phyloP scores from a whole-genome alignment of 2,797 vertebrate genomes.

The Tarsius wallacei region DNA sequence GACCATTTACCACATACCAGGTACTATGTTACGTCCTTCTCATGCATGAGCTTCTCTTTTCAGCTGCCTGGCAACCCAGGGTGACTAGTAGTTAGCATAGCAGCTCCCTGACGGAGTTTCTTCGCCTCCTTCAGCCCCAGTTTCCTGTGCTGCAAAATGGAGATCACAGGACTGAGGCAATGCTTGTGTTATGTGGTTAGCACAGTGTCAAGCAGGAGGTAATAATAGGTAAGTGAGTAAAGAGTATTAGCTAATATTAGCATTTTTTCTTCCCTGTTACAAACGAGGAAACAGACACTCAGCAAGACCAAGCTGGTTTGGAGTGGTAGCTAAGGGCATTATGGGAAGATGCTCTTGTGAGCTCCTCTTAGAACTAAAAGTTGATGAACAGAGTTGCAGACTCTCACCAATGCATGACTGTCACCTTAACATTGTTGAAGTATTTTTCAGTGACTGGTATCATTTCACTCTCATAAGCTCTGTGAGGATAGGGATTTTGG shows the following conservation, averaged over 20 bases:
- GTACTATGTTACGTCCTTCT: not conserved
- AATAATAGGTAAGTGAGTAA: not conserved
- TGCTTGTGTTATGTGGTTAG: not conserved
- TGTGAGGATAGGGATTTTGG: not conserved
- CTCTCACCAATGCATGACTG: not conserved
- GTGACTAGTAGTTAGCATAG: no score
- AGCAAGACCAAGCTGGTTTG: no score
- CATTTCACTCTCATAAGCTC: not conserved
- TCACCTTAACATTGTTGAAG: not conserved
- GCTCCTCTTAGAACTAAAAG: not conserved
- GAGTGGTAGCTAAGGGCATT: not conserved
- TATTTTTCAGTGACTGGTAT: no score
- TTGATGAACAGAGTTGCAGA: no score
- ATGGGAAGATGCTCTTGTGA: not conserved
- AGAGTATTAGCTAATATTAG: not conserved
- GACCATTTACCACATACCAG: not conserved
- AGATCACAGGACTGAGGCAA: not conserved
- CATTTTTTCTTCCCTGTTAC: not conserved
- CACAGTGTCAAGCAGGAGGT: not conserved
- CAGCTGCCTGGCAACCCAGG: not conserved
- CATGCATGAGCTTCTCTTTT: not conserved
- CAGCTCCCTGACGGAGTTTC: not conserved
- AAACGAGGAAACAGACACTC: not conserved
- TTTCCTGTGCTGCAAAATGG: conserved; percentile 6
- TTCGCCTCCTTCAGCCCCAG: not conserved